Base-by-base conservation (phyloP, 2,797 vertebrate genomes). In the Mionectes olivaceus region DNA sequence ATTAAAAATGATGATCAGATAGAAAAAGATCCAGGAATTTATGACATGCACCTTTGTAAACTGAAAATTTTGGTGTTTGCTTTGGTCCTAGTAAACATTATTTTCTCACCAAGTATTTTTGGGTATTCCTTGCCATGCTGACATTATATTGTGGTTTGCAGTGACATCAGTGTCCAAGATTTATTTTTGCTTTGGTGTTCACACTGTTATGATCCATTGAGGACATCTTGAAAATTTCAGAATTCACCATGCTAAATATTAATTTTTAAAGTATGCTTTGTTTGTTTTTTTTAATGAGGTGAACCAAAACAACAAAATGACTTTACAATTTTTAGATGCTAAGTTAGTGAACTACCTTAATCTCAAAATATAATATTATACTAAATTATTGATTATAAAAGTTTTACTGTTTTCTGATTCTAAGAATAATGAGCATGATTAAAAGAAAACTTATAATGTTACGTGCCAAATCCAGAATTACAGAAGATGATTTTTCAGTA, bases 51-150 rank as follows among this genome's bases (percentile, higher is more conserved):
- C 2, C 2, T 47, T 69, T 28, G 2, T 1, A 78, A 65, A 61
- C 2, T 49, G 4, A 56, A 65, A 19, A 32, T 44, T 12, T 22
- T 56, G 1, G 0, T 1, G 4, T 82, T 81, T 74, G 7, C 2
- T 87, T 87, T 83, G 12, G 46, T 60, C 25, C 4, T 64, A 56
- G 16, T 25, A 43, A 53, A 32, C 0, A 4, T 5, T 28, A 35
- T 13, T 28, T 30, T 37, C 8, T 0, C 0, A 24, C 3, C 4
- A 13, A 25, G 2, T 59, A 23, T 43, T 81, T 81, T 27, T 12
- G 8, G 1, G 1, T 32, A 37, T 69, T 60, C 11, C 24, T 60
- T 68, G 7, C 2, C 50, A 17, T 32, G 4, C 13, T 56, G 37
- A 4, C 4, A 28, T 55, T 59, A 33, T 5, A 12, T 22, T 61